phyloP scores from a whole-genome alignment of 2,113 vertebrate genomes.

The Gopherus flavomarginatus region DNA sequence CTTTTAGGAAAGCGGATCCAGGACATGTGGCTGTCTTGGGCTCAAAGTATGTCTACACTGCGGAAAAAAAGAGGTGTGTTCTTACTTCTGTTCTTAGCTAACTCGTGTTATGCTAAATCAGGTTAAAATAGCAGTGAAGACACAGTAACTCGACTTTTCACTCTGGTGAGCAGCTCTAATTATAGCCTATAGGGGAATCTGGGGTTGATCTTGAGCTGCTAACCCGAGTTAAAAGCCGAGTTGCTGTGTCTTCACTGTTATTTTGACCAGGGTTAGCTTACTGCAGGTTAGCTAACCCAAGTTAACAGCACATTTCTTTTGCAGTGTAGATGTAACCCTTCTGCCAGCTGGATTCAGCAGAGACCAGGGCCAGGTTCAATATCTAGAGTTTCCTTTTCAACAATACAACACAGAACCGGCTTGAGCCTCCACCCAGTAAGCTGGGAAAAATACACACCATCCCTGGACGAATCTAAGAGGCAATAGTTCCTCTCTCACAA shows the following conservation, averaged over 20 bases:
- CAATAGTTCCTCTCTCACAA: too few species aligned
- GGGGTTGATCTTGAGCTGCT: neutral
- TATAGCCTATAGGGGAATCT: neutral
- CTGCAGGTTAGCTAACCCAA: neutral
- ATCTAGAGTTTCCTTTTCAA: too few species aligned
- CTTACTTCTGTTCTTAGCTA: neutral
- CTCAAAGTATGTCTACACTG: neutral
- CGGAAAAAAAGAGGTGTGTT: neutral
- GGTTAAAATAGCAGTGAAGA: neutral
- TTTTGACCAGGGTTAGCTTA: neutral
- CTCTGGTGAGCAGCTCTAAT: neutral
- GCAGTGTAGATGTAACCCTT: neutral
- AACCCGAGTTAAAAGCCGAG: neutral
- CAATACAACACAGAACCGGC: too few species aligned
- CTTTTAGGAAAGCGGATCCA: neutral
- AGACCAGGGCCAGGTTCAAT: too few species aligned
- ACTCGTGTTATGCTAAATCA: neutral
- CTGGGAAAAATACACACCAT: too few species aligned
- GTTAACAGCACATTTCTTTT: neutral
- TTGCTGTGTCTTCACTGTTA: neutral
- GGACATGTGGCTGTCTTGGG: neutral
- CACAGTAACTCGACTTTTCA: neutral
- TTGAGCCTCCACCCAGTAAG: too few species aligned
- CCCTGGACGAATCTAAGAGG: too few species aligned
- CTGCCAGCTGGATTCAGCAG: too few species aligned